Conservation (phyloP, 1,140 invertebrate genomes). For the Lithobius niger region DNA sequence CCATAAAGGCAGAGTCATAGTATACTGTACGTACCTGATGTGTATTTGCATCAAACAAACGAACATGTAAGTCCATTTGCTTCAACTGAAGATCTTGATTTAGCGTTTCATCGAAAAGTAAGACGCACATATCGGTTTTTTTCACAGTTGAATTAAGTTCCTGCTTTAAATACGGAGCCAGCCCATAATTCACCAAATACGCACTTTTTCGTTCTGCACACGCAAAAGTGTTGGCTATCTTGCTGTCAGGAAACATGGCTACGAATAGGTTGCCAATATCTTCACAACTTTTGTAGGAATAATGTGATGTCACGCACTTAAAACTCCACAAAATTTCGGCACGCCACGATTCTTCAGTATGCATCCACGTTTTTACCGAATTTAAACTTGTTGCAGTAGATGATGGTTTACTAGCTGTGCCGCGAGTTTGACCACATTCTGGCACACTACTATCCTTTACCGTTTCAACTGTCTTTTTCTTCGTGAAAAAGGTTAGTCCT, state of each 20-base stretch:
- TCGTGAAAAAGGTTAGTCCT: too few species aligned
- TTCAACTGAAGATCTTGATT: neutral
- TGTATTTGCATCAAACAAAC: neutral
- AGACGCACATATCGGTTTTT: neutral
- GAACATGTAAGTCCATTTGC: neutral
- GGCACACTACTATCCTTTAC: too few species aligned
- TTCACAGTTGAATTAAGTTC: neutral
- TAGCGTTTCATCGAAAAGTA: conserved; percentile 1
- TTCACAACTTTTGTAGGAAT: neutral
- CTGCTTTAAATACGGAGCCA: neutral
- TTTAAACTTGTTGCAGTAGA: too few species aligned
- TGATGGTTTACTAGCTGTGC: too few species aligned
- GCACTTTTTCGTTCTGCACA: neutral
- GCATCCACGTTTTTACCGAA: too few species aligned
- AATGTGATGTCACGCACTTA: neutral
- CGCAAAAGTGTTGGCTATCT: neutral
- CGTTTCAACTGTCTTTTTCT: too few species aligned
- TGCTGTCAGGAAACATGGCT: neutral
- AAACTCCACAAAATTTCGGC: neutral
- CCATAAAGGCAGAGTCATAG: neutral
- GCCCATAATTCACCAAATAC: neutral
- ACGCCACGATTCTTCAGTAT: too few species aligned
- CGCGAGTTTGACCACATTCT: too few species aligned
- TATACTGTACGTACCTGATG: neutral
- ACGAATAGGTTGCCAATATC: neutral